These are phyloP conservation scores for Spilarctia lutea DNA, from an alignment of 2,888 invertebrate genomes.

Conservation along the genomic window DNA sequence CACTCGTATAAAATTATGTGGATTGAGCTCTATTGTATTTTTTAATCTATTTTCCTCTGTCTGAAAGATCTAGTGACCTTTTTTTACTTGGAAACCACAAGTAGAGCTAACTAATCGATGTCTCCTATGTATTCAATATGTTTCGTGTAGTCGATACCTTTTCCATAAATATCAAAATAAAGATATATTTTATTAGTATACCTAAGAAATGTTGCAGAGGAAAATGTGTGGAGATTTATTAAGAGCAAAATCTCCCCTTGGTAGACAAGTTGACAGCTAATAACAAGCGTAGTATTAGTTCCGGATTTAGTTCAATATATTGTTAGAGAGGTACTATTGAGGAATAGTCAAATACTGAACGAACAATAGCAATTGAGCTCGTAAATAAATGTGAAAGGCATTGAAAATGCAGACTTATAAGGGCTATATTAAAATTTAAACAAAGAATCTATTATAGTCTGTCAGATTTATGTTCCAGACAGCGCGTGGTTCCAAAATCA, in stretches of 20 bases:
- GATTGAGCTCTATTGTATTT: no score
- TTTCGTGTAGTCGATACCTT: not conserved
- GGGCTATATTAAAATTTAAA: not conserved
- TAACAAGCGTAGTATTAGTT: conserved; percentile 58
- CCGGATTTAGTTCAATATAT: conserved; percentile 51
- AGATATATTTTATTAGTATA: conserved; percentile 23
- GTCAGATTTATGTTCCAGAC: not conserved
- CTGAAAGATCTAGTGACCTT: not conserved
- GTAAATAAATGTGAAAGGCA: conserved; percentile 16
- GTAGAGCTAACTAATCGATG: not conserved
- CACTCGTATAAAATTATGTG: no score
- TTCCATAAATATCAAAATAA: not conserved
- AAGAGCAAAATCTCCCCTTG: conserved; percentile 49
- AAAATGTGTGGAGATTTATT: conserved; percentile 43
- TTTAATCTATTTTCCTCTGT: not conserved
- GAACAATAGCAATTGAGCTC: conserved; percentile 21
- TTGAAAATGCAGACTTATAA: conserved; percentile 8
- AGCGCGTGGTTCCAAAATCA: not conserved
- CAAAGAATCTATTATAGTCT: conserved; percentile 1
- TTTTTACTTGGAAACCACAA: not conserved
- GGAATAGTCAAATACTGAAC: conserved; percentile 23
- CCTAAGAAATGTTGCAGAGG: conserved; percentile 26
- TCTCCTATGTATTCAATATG: no score
- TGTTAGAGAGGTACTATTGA: conserved; percentile 48
- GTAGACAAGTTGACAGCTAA: conserved; percentile 65